These are phyloP conservation scores for Neoseiulus cucumeris DNA, from an alignment of 1,140 invertebrate species.

Conservation along the genomic window DNA sequence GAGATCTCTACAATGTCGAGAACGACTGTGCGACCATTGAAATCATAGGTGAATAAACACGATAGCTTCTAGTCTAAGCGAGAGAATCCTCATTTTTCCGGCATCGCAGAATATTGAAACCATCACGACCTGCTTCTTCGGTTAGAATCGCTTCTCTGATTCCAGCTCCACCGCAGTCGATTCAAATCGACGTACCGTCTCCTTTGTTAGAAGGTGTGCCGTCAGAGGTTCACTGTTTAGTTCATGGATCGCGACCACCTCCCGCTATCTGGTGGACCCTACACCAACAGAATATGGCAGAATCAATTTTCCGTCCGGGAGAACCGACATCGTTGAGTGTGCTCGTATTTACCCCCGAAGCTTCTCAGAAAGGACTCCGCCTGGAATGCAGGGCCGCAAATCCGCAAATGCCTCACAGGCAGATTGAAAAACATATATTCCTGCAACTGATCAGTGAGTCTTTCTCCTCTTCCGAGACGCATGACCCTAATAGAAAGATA, in stretches of 20 bases:
- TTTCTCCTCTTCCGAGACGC: no score
- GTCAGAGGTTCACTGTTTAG: neutral
- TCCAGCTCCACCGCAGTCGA: neutral
- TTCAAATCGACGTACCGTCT: neutral
- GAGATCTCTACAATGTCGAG: neutral
- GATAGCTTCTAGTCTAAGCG: no score
- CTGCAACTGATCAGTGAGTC: no score
- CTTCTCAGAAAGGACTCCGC: neutral
- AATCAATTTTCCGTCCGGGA: conserved; percentile 1
- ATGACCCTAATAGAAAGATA: no score
- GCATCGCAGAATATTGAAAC: no score
- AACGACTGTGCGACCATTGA: conserved; percentile 5
- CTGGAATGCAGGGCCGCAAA: neutral
- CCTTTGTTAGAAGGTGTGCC: neutral
- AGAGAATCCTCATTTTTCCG: no score
- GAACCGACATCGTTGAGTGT: neutral
- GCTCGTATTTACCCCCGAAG: neutral
- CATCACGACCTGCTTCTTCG: neutral
- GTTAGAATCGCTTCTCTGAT: neutral
- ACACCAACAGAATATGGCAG: neutral
- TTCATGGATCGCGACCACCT: neutral
- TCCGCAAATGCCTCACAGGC: neutral
- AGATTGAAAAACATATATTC: neutral
- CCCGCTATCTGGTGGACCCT: neutral
- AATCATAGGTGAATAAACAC: neutral